Conservation (phyloP, 1,140 invertebrate genomes). For the Leptinotarsa defecta region DNA sequence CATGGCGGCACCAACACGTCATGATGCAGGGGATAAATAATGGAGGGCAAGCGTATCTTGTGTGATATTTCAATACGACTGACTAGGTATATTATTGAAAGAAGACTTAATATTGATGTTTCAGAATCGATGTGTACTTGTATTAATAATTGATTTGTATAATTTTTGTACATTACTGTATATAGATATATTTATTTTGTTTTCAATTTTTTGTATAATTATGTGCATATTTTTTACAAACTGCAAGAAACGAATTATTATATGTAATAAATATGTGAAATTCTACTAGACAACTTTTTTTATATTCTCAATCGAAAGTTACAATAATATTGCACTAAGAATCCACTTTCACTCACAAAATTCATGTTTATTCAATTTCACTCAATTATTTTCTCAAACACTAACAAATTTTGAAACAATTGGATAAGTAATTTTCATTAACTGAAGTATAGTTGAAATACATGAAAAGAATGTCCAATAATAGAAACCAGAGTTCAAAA, state of each 20-base stretch:
- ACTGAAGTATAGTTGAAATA: too few species aligned
- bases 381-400: too few species aligned
- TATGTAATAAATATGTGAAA: slow-evolving; percentile 55
- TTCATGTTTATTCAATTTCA: too few species aligned
- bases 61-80: slow-evolving; percentile 59
- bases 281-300: slow-evolving; percentile 12
- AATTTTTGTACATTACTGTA: slow-evolving; percentile 57
- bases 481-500: too few species aligned
- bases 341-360: too few species aligned
- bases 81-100: slow-evolving; percentile 52
- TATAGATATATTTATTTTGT: slow-evolving; percentile 57
- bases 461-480: too few species aligned
- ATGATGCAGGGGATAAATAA: slow-evolving; percentile 51
- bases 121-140: slow-evolving; percentile 45
- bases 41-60: slow-evolving; percentile 64
- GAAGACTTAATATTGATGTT: slow-evolving; percentile 27
- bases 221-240: slow-evolving; percentile 56
- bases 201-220: slow-evolving; percentile 54
- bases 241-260: slow-evolving; percentile 50
- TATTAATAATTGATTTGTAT: slow-evolving; percentile 50
- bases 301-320: neutral
- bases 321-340: too few species aligned
- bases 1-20: slow-evolving; percentile 55
- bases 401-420: too few species aligned
- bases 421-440: too few species aligned